phyloP scores from a whole-genome alignment of 1,140 invertebrate genomes.

The Triops cancriformis region DNA sequence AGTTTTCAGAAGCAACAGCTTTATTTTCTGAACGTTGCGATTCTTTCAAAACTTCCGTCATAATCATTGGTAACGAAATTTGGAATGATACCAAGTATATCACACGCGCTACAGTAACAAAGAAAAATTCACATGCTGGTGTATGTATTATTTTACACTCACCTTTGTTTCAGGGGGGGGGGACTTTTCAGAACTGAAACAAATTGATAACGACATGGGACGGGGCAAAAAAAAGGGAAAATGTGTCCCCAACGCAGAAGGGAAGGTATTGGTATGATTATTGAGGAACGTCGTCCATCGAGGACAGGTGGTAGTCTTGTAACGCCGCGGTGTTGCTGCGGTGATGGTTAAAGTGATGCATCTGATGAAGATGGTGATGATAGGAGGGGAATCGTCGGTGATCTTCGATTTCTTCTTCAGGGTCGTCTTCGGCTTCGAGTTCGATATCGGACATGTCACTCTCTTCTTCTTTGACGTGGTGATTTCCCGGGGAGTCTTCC shows the following conservation, averaged over 20 bases:
- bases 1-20: no score
- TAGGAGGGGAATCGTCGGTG: constrained; percentile 14
- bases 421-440: constrained; percentile 24
- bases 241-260: neutral
- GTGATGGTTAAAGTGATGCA: constrained; percentile 19
- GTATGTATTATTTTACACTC: no score
- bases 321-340: neutral
- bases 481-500: neutral
- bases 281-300: neutral
- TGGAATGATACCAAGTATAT: no score
- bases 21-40: no score
- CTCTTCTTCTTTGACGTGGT: constrained; percentile 8
- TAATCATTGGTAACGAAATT: no score
- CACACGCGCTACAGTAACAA: no score
- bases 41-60: no score
- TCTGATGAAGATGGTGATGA: constrained; percentile 16
- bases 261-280: neutral
- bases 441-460: constrained; percentile 28
- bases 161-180: no score
- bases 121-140: no score
- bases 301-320: neutral
- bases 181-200: no score
- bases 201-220: no score
- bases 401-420: constrained; percentile 10
- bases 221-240: no score